Evolutionary conservation across 2,113 vertebrate species (phyloP).

Genomic region (Xiphophorus hellerii): DNA sequence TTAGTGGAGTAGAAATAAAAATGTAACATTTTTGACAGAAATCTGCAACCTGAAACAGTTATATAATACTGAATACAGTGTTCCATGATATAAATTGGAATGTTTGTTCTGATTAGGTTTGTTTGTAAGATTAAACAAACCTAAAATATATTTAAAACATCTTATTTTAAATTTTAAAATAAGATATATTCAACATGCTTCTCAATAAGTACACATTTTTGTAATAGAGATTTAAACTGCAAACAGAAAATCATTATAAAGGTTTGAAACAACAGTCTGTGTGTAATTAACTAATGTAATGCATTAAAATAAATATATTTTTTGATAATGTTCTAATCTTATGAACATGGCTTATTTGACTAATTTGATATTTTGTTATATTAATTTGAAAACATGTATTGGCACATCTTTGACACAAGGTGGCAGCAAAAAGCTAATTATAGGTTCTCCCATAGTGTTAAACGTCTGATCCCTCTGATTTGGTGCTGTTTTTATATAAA

Average conservation of each 20-base stretch:
- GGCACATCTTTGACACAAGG: constrained; percentile 49
- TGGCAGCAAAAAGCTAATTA: constrained; percentile 52
- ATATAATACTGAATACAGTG: too few relatives aligned
- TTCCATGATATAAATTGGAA: too few relatives aligned
- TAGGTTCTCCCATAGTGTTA: background rate
- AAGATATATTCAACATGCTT: too few relatives aligned
- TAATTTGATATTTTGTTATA: background rate
- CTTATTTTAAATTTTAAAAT: too few relatives aligned
- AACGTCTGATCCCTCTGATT: background rate
- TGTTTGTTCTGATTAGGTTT: too few relatives aligned
- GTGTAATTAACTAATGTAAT: background rate
- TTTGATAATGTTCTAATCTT: background rate
- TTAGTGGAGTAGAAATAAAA: too few relatives aligned
- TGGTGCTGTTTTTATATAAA: constrained; percentile 1
- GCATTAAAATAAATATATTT: background rate
- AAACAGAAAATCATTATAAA: background rate
- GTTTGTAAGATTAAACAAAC: too few relatives aligned
- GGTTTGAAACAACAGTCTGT: background rate
- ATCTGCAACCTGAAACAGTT: too few relatives aligned
- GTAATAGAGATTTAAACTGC: background rate
- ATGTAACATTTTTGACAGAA: too few relatives aligned
- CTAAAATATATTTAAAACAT: too few relatives aligned
- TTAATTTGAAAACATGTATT: constrained; percentile 17
- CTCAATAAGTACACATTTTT: background rate
- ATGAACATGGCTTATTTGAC: background rate